These are phyloP conservation scores for Pyrgilauda ruficollis DNA, from an alignment of 2,113 vertebrate genomes.

Conservation along the genomic window DNA sequence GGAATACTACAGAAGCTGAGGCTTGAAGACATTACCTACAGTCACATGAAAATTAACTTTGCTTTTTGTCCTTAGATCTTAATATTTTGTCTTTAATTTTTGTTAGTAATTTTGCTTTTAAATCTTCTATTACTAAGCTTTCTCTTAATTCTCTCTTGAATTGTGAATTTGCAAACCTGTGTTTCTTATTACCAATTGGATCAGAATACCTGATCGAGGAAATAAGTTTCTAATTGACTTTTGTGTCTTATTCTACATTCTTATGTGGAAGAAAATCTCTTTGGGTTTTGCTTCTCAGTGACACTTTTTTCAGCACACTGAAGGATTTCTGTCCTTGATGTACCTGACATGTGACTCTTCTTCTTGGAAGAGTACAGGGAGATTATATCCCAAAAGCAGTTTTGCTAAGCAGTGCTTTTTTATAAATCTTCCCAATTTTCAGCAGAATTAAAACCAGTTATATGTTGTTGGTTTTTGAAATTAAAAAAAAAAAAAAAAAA, in stretches of 20 bases:
- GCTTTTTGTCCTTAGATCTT: not conserved
- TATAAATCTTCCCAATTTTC: constrained; percentile 11
- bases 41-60: not conserved
- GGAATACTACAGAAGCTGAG: not conserved
- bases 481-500: not conserved
- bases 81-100: not conserved
- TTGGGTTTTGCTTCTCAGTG: not conserved
- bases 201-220: not conserved
- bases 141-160: not conserved
- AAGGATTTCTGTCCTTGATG: not conserved
- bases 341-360: not conserved
- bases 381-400: not conserved
- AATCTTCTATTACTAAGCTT: not conserved
- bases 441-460: constrained; percentile 19
- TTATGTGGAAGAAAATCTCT: not conserved
- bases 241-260: not conserved
- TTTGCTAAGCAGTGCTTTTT: not conserved
- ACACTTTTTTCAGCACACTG: not conserved
- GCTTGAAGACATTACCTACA: not conserved
- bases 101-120: not conserved
- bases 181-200: not conserved
- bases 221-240: not conserved
- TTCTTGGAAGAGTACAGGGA: not conserved
- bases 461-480: too few species aligned
- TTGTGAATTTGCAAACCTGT: not conserved